These are phyloP conservation scores for Alfaro cultratus DNA, from an alignment of 2,797 vertebrate genomes.

Conservation along the genomic window DNA sequence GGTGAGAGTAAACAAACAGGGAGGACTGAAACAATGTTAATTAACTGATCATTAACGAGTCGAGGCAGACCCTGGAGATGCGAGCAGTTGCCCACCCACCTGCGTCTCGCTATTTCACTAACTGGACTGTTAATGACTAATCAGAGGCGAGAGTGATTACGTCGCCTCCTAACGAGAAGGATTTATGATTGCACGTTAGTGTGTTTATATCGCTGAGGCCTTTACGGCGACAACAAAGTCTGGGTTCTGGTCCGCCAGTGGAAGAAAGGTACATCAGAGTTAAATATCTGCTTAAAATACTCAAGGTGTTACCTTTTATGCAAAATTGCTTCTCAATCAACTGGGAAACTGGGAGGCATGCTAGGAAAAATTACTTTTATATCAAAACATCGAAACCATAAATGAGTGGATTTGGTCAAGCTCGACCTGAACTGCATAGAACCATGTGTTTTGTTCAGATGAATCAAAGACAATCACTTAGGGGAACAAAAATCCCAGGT, in stretches of 20 bases:
- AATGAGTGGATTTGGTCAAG: not conserved
- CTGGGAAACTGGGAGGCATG: not conserved
- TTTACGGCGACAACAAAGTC: slow-evolving; percentile 21
- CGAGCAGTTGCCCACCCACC: slow-evolving; percentile 76
- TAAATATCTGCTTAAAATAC: not conserved
- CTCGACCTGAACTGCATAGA: not conserved
- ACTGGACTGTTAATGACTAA: slow-evolving; percentile 81
- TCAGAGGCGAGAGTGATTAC: slow-evolving; percentile 75
- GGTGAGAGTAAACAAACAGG: slow-evolving; percentile 69
- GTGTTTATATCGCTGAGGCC: slow-evolving; percentile 39
- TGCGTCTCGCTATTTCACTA: slow-evolving; percentile 75
- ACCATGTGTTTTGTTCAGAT: not conserved
- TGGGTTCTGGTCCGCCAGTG: slow-evolving; percentile 7
- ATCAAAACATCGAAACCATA: not conserved
- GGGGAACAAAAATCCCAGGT: not conserved
- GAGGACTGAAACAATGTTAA: slow-evolving; percentile 78
- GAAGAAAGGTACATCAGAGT: not conserved
- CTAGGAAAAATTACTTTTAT: not conserved
- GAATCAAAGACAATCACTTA: not conserved
- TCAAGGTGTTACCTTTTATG: not conserved
- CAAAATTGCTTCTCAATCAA: not conserved
- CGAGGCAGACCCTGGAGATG: slow-evolving; percentile 72
- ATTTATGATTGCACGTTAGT: slow-evolving; percentile 73
- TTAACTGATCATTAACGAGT: slow-evolving; percentile 76
- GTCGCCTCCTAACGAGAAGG: slow-evolving; percentile 74